Conservation (phyloP, 2,888 invertebrate genomes). For the Drymonia ruficornis region DNA sequence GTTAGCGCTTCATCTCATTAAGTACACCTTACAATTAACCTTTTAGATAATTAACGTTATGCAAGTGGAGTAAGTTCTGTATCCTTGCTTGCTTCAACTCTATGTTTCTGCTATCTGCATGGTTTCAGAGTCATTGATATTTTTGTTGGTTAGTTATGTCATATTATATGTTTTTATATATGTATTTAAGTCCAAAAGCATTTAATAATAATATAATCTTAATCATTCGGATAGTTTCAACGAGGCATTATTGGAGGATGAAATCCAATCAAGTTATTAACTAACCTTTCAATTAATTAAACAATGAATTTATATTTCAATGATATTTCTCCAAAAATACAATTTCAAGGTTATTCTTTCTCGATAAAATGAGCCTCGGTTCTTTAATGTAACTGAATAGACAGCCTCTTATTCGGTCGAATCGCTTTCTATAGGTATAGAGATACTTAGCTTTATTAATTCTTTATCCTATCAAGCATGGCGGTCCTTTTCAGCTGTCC, state of each 20-base stretch:
- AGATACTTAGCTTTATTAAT: conserved; percentile 63
- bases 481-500: conserved; percentile 41
- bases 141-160: no score
- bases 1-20: background rate
- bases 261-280: background rate
- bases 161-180: no score
- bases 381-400: conserved; percentile 39
- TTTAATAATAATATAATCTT: no score
- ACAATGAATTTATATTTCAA: no score
- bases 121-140: no score
- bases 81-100: no score
- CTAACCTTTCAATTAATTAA: no score
- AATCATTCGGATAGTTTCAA: no score
- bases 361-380: conserved; percentile 16
- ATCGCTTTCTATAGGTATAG: conserved; percentile 30
- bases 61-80: no score
- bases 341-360: background rate
- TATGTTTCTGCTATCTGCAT: no score
- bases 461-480: conserved; percentile 49
- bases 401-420: conserved; percentile 38
- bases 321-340: background rate
- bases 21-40: background rate
- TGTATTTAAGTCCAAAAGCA: no score
- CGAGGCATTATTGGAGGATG: background rate
- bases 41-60: no score